Conservation (phyloP, 1,140 invertebrate species). For the Microplitis demolitor region DNA sequence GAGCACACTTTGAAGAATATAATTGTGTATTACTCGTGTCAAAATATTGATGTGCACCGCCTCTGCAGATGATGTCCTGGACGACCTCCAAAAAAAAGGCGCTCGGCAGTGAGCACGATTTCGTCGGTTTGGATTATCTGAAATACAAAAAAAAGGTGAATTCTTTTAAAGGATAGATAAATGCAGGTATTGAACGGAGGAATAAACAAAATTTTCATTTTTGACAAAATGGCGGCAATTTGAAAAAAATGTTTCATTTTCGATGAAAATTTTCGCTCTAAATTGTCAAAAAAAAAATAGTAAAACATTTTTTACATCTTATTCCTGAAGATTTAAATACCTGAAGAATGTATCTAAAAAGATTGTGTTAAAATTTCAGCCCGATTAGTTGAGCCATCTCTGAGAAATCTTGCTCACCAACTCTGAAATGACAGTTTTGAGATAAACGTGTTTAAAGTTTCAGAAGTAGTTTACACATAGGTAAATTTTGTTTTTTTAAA, state of each 20-base stretch:
- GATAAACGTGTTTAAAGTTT: conserved; percentile 10
- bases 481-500: not conserved
- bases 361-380: too few relatives aligned
- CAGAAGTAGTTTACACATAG: not conserved
- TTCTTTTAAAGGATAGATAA: not conserved
- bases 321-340: not conserved
- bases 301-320: not conserved
- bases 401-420: not conserved
- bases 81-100: not conserved
- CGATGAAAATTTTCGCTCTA: too few relatives aligned
- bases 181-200: not conserved
- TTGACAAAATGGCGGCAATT: too few relatives aligned
- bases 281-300: not conserved
- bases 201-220: not conserved
- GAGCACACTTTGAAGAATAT: not conserved
- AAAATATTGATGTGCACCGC: not conserved
- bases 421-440: not conserved
- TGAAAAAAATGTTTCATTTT: too few relatives aligned
- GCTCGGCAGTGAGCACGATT: not conserved
- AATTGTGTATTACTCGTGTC: not conserved
- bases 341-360: not conserved
- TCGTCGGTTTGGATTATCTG: not conserved
- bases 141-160: not conserved
- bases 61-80: not conserved
- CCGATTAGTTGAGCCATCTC: not conserved